These are phyloP conservation scores for Pectinophora gossypiella DNA, from an alignment of 1,140 invertebrate species.

Conservation along the genomic window DNA sequence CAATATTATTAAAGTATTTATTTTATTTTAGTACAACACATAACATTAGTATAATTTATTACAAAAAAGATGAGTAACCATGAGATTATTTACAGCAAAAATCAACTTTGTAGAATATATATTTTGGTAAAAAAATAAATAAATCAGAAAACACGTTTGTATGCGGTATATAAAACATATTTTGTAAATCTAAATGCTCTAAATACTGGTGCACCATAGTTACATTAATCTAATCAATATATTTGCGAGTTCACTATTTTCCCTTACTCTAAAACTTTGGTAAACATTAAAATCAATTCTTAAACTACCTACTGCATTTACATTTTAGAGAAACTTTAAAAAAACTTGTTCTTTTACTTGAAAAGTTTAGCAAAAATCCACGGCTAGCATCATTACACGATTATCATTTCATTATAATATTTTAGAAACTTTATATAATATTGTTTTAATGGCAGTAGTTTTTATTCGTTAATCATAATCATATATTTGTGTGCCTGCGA, in stretches of 20 bases:
- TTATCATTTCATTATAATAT: not conserved
- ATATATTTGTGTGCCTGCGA: not conserved
- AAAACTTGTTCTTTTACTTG: conserved; percentile 13
- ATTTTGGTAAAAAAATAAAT: conserved; percentile 21
- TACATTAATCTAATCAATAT: conserved; percentile 50
- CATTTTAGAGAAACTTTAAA: conserved; percentile 28
- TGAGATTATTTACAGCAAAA: conserved; percentile 64
- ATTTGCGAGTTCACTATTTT: conserved; percentile 49
- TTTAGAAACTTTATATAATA: not conserved
- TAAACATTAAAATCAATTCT: conserved; percentile 39
- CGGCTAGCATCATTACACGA: conserved; percentile 13
- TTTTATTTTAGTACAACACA: conserved; percentile 48
- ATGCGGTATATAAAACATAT: conserved; percentile 27
- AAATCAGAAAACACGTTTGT: conserved; percentile 24
- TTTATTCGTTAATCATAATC: not conserved
- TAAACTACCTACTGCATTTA: conserved; percentile 26
- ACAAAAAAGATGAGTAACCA: conserved; percentile 35
- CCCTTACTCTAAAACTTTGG: conserved; percentile 41
- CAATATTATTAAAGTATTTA: conserved; percentile 48
- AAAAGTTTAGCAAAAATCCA: conserved; percentile 23
- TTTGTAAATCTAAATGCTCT: conserved; percentile 30
- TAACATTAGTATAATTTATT: conserved; percentile 41
- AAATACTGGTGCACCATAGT: conserved; percentile 62
- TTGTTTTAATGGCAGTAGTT: conserved; percentile 26
- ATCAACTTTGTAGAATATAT: conserved; percentile 11